Evolutionary conservation across 2,113 vertebrate species (phyloP), one percentile per base, ranked within the genome.

Genomic region (Oreocharis arfaki): DNA sequence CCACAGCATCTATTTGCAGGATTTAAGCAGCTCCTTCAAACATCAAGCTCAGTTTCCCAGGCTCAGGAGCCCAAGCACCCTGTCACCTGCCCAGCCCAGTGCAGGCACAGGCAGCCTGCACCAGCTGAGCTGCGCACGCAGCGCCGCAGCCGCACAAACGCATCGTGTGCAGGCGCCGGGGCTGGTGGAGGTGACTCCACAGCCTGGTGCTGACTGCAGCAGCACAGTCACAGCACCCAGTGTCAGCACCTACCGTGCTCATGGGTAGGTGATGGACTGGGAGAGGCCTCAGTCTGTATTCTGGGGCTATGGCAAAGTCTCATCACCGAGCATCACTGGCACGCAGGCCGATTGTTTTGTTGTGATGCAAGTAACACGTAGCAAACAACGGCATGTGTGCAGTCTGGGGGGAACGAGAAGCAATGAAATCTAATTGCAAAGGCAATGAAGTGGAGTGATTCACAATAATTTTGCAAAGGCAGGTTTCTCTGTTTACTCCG

Each of bases 251-350:
- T 2, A 2, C 1, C 1, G 9, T 23, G 64, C 63, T 39, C 61
- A 1, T 0, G 3, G 18, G 19, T 3, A 23, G 17, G 10, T 3
- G 15, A 6, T 22, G 55, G 28, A 3, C 41, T 41, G 50, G 27
- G 12, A 82, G 65, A 78, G 42, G 44, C 39, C 69, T 35, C 46
- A 16, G 67, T 3, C 16, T 0, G 0, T 13, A 9, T 47, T 74
- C 10, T n/a, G 81, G 52, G 60, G 14, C 47, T 52, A 2, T 8
- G 30, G 28, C 1, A 6, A 24, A 17, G 13, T 23, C 39, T 39
- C 5, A 59, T 8, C 68, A 10, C 12, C 1, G 21, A 70, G 52
- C 44, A 44, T 2, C 73, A 21, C 30, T 0, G 3, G 30, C 53
- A 60, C 47, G 4, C 16, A 28, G 21, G 24, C 13, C 52, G 22